Evolutionary conservation across 2,797 vertebrate genomes (phyloP).

Genomic region (Forpus xanthops): DNA sequence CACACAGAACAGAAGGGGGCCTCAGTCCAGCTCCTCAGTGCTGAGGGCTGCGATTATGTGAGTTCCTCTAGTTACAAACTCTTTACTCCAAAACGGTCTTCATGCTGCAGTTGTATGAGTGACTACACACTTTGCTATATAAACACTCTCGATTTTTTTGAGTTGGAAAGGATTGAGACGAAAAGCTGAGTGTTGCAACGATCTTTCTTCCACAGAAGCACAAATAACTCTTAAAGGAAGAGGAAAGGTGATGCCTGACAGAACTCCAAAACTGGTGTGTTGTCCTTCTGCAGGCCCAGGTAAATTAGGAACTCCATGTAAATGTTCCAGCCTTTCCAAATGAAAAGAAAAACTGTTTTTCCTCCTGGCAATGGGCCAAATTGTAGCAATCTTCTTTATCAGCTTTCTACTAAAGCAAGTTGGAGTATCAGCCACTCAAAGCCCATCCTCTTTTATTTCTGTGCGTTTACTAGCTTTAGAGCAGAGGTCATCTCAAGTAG

Average conservation of each 20-base stretch:
- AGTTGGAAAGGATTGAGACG: neutral
- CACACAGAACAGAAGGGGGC: neutral
- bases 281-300: neutral
- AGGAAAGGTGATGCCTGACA: fast-evolving
- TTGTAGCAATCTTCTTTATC: neutral
- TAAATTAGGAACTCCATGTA: neutral
- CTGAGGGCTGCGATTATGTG: neutral
- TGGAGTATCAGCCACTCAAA: neutral
- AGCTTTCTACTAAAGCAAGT: neutral
- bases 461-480: neutral
- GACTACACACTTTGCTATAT: neutral
- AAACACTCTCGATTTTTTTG: neutral
- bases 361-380: neutral
- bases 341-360: neutral
- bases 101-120: neutral
- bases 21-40: neutral
- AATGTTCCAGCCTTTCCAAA: neutral
- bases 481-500: neutral
- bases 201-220: neutral
- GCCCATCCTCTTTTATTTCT: neutral
- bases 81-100: neutral
- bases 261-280: neutral
- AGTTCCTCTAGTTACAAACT: neutral
- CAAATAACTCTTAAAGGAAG: neutral
- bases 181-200: neutral